These are phyloP conservation scores for Pelobates fuscus DNA, from an alignment of 2,113 vertebrate species.

Conservation along the genomic window DNA sequence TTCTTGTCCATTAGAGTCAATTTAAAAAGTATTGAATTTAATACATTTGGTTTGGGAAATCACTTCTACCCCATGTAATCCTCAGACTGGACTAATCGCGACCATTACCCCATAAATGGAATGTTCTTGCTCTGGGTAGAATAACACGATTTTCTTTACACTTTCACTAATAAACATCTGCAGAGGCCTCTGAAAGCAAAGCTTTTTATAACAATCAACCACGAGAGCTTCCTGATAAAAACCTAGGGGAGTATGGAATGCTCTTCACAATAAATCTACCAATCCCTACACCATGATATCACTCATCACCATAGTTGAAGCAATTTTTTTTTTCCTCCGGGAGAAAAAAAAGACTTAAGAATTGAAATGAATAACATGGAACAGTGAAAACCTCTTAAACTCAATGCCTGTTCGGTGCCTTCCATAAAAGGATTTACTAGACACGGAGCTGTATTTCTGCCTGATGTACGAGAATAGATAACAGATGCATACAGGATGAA, in stretches of 20 bases:
- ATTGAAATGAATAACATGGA: conserved; percentile 43
- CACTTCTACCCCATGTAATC: conserved; percentile 48
- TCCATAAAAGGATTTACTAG: conserved; percentile 48
- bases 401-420: conserved; percentile 42
- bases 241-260: conserved; percentile 42
- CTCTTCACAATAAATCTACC: conserved; percentile 41
- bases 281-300: conserved; percentile 46
- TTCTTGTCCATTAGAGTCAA: conserved; percentile 8
- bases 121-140: conserved; percentile 19
- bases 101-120: background rate
- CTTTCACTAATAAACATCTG: conserved; percentile 1
- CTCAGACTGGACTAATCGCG: conserved; percentile 12
- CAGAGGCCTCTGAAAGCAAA: background rate
- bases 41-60: conserved; percentile 28
- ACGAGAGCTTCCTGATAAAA: conserved; percentile 26
- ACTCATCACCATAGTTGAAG: conserved; percentile 40
- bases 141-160: conserved; percentile 23
- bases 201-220: conserved; percentile 46
- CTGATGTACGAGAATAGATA: conserved; percentile 46
- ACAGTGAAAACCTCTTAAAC: conserved; percentile 44
- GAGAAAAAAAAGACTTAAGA: conserved; percentile 40
- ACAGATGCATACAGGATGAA: conserved; percentile 42
- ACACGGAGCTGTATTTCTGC: conserved; percentile 33
- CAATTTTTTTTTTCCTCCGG: conserved; percentile 23
- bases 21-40: conserved; percentile 35